These are phyloP conservation scores for Pangasius sanitwongsei DNA, from an alignment of 2,797 vertebrate genomes.

Conservation along the genomic window DNA sequence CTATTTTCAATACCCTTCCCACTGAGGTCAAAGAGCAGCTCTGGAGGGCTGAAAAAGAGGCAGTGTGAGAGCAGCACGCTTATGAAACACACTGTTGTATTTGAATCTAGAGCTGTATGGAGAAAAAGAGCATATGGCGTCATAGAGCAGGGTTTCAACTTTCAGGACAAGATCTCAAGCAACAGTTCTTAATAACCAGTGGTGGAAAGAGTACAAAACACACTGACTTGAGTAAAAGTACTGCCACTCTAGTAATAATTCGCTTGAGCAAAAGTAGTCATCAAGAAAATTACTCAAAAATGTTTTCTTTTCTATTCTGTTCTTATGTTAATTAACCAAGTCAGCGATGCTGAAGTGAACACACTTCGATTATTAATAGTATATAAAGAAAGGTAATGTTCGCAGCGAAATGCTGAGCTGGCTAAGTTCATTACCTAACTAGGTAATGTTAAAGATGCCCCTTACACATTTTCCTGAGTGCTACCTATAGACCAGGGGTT, in stretches of 20 bases:
- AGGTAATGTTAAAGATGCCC: background rate
- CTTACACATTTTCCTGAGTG: background rate
- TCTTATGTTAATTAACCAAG: background rate
- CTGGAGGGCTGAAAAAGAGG: constrained; percentile 94
- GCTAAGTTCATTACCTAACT: background rate
- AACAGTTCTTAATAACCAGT: background rate
- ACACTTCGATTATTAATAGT: background rate
- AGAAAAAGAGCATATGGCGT: background rate
- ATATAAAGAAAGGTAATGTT: background rate
- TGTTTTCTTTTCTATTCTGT: too few relatives aligned
- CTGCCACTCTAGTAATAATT: background rate
- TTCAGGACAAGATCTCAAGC: background rate
- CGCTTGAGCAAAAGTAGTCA: background rate
- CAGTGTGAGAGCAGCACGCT: constrained; percentile 74
- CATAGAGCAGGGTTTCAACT: background rate
- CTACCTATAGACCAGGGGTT: background rate
- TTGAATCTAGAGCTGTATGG: background rate
- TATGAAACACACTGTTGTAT: background rate
- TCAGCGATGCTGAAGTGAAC: background rate
- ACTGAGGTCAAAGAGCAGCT: constrained; percentile 93
- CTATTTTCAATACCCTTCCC: constrained; percentile 92
- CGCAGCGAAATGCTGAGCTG: background rate
- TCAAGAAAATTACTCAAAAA: background rate
- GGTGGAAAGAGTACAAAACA: background rate
- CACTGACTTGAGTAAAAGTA: background rate